Base-by-base conservation (phyloP, 2,888 invertebrate genomes). In the Idaea aversata region DNA sequence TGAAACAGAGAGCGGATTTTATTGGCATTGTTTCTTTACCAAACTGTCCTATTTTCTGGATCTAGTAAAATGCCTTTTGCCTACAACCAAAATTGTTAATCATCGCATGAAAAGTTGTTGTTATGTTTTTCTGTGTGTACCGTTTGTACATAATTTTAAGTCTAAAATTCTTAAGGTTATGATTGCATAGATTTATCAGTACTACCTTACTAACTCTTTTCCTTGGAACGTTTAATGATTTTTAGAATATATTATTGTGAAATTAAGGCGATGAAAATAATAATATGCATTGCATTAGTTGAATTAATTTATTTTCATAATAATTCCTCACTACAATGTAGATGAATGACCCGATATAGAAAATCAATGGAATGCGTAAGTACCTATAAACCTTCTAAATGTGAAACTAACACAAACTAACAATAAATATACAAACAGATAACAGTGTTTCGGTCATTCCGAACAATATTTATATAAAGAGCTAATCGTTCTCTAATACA, bases 321-420 rank as follows among this genome's bases (percentile, higher is more conserved):
- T 78, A 80, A 76, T 79, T 81, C 76, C 77, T 81, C 79, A 77
- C 81, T 86, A 86, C 75, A 62, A 81, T 75, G 76, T 74, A 71
- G 69, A 79, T 78, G 81, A 82, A 83, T 79, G 84, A 84, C 79
- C 83, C 81, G 75, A 73, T 73, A 75, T 63, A 71, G 61, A 68
- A 76, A 71, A 74, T 74, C 79, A 74, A 77, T 83, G 88, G 88
- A 87, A 88, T 88, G 87, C 85, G 79, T 84, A 84, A 86, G 82
- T 85, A 87, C 84, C 77, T 77, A 79, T 71, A 73, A 70, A 80
- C 77, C 77, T 74, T 73, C 67, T 67, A 60, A 75, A 73, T 70
- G 64, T 68, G 71, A 74, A 67, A 67, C 68, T 70, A 72, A 71
- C 75, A 74, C 74, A 68, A 65, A 68, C 72, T 72, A 74, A 72